These are phyloP conservation scores for Circaetus cinerascens DNA, from an alignment of 2,113 vertebrate species.

Conservation along the genomic window DNA sequence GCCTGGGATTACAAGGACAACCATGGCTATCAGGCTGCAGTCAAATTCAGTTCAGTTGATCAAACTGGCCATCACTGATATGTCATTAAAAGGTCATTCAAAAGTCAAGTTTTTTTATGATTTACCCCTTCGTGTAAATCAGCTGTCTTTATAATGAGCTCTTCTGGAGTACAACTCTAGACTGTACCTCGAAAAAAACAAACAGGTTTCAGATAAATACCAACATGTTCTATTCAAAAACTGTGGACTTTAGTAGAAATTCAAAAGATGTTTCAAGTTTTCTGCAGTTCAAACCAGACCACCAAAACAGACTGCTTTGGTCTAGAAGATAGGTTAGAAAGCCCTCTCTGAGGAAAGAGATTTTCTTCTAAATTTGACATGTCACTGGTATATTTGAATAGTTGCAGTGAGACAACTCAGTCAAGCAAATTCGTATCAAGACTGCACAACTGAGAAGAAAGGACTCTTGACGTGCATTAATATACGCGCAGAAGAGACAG, in stretches of 20 bases:
- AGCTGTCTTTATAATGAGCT: neutral
- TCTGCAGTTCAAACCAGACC: neutral
- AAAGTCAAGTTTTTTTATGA: neutral
- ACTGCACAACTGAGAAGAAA: neutral
- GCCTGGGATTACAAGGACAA: neutral
- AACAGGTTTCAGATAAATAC: neutral
- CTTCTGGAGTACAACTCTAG: neutral
- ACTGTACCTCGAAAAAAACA: neutral
- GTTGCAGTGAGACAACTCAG: neutral
- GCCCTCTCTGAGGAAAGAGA: rapidly evolving
- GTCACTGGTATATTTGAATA: neutral
- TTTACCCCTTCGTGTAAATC: neutral
- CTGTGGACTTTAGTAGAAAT: neutral
- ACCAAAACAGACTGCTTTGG: neutral
- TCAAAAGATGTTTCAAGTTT: neutral
- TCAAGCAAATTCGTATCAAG: neutral
- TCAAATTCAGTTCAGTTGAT: neutral
- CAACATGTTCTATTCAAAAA: neutral
- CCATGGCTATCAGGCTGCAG: neutral
- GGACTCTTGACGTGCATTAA: neutral
- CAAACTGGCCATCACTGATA: neutral
- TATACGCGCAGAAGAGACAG: neutral
- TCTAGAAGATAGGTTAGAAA: neutral
- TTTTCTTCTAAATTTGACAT: neutral
- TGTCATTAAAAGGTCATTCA: neutral